Evolutionary conservation across 1,140 invertebrate species (phyloP).

Genomic region (Formica selysi): DNA sequence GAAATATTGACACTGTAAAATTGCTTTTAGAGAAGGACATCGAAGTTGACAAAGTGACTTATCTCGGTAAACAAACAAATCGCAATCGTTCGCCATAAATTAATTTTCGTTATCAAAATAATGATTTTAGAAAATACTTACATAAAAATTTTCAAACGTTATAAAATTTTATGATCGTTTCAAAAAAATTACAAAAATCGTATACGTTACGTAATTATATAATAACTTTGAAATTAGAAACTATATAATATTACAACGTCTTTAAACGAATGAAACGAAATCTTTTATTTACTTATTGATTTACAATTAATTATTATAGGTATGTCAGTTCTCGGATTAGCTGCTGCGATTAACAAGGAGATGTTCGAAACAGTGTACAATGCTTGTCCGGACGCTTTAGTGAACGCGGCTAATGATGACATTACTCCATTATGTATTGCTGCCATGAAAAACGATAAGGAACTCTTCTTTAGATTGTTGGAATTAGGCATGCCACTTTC

Average conservation of each 20-base stretch:
- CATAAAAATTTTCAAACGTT: neutral
- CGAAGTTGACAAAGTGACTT: conserved; percentile 83
- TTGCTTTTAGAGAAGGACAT: conserved; percentile 82
- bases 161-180: neutral
- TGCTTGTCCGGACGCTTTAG: conserved; percentile 76
- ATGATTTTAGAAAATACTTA: neutral
- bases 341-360: conserved; percentile 78
- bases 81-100: neutral
- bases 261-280: neutral
- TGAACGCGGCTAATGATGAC: conserved; percentile 77
- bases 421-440: conserved; percentile 82
- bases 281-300: no score
- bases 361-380: conserved; percentile 81
- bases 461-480: conserved; percentile 78
- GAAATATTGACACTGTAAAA: conserved; percentile 82
- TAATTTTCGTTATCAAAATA: neutral
- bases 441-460: conserved; percentile 82
- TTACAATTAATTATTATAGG: conserved; percentile 68
- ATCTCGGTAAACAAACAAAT: conserved; percentile 81
- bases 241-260: neutral
- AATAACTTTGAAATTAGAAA: neutral
- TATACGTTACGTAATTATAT: neutral
- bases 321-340: conserved; percentile 80
- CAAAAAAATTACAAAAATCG: neutral
- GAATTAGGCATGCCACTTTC: conserved; percentile 75